phyloP scores from a whole-genome alignment of 2,888 invertebrate species.

The Oeneis ivallda region DNA sequence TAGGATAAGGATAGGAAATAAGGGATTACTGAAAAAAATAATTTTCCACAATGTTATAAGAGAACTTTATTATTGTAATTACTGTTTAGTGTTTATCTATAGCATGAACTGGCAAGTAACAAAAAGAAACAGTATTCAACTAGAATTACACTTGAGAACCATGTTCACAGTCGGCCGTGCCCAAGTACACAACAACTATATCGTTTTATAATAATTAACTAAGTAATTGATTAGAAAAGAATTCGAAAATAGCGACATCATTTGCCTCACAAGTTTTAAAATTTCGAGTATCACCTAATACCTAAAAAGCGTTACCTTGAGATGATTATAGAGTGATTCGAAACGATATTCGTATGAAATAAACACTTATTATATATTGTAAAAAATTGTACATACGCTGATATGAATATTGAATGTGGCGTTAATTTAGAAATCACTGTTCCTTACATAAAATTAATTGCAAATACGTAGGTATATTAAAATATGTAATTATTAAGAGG shows the following conservation, averaged over 20 bases:
- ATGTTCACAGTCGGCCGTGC: constrained; percentile 69
- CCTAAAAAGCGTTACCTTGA: constrained; percentile 64
- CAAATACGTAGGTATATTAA: constrained; percentile 50
- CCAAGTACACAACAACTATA: constrained; percentile 59
- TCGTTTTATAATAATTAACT: constrained; percentile 51
- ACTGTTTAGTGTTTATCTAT: constrained; percentile 80
- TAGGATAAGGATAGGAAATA: too few species aligned
- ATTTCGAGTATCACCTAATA: constrained; percentile 60
- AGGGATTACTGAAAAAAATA: constrained; percentile 28
- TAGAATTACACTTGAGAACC: constrained; percentile 76
- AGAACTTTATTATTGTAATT: constrained; percentile 81
- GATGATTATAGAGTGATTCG: constrained; percentile 53
- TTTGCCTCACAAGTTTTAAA: constrained; percentile 56
- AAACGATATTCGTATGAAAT: constrained; percentile 48
- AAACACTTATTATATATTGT: constrained; percentile 47
- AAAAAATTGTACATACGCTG: constrained; percentile 59
- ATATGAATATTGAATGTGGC: constrained; percentile 50
- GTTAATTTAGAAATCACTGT: constrained; percentile 57
- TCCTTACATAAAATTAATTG: constrained; percentile 54
- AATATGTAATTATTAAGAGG: constrained; percentile 50
- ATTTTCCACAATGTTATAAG: constrained; percentile 75
- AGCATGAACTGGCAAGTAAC: constrained; percentile 81
- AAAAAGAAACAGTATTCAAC: constrained; percentile 71
- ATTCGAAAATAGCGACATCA: constrained; percentile 60
- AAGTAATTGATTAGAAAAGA: constrained; percentile 49